Percentiles rank a stretch among this genome's conserved stretches.
Conservation (phyloP, 1,140 invertebrate species). For the Ladona fulva region DNA sequence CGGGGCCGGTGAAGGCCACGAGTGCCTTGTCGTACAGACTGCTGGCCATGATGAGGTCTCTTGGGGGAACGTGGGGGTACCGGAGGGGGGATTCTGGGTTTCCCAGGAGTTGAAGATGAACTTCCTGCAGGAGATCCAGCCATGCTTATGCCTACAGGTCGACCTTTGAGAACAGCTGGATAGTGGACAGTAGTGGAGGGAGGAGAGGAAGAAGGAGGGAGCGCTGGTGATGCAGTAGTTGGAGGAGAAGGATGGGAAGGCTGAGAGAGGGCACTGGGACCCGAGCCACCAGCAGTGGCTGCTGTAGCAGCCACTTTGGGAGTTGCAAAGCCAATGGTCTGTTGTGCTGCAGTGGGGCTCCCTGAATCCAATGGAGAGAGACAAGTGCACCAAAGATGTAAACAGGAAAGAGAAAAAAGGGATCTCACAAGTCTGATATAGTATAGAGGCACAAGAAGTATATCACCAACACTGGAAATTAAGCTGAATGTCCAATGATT, state of each 20-base stretch:
- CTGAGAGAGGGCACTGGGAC: slow-evolving; percentile 11
- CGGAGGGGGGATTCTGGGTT: slow-evolving; percentile 58
- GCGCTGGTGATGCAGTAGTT: not conserved
- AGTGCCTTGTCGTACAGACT: slow-evolving; percentile 40
- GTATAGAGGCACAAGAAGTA: too few relatives aligned
- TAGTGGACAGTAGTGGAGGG: slow-evolving; percentile 35
- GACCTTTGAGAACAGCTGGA: slow-evolving; percentile 63
- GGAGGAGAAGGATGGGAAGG: not conserved
- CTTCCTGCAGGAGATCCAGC: slow-evolving; percentile 26
- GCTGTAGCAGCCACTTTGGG: not conserved
- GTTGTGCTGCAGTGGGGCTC: slow-evolving; percentile 20
- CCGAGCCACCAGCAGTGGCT: not conserved
- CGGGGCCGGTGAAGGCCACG: slow-evolving; percentile 23
- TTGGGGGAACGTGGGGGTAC: slow-evolving; percentile 53
- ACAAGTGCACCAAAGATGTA: slow-evolving; percentile 11
- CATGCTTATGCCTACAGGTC: slow-evolving; percentile 27
- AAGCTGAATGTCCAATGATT: too few relatives aligned
- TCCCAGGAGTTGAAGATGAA: slow-evolving; percentile 27
- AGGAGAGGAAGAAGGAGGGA: slow-evolving; percentile 17
- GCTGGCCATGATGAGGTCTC: not conserved
- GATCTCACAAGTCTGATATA: too few relatives aligned
- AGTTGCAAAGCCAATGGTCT: not conserved
- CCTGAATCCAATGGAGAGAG: slow-evolving; percentile 20
- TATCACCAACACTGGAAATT: too few relatives aligned
- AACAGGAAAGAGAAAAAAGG: too few relatives aligned